These are phyloP conservation scores for Prosapia bicincta DNA, from an alignment of 2,888 invertebrate genomes.

Conservation along the genomic window DNA sequence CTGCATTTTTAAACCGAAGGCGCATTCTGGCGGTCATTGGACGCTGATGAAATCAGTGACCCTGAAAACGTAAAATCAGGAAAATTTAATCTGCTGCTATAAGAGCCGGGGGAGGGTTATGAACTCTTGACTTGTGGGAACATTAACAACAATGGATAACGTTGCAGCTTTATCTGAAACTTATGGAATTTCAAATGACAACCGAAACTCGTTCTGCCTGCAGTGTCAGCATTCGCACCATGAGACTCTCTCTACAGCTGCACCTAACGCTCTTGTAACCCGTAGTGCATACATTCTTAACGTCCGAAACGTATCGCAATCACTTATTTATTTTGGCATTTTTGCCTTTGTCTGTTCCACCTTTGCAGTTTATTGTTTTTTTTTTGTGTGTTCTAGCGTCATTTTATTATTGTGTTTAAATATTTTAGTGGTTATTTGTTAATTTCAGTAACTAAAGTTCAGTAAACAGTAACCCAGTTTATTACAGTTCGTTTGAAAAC, in stretches of 20 bases:
- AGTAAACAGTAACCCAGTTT: too few relatives aligned
- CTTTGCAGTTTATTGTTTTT: too few relatives aligned
- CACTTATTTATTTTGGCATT: too few relatives aligned
- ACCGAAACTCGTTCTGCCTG: neutral
- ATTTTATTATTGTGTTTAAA: too few relatives aligned
- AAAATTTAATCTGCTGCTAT: neutral
- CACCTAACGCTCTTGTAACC: too few relatives aligned
- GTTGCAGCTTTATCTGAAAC: neutral
- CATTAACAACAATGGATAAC: neutral
- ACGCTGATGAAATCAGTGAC: neutral
- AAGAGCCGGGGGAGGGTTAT: neutral
- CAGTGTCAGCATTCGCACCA: neutral
- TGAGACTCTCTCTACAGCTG: neutral
- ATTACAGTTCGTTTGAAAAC: too few relatives aligned
- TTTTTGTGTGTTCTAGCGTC: too few relatives aligned
- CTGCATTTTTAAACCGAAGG: neutral
- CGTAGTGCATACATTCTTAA: too few relatives aligned
- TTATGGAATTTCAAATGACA: neutral
- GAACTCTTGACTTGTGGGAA: neutral
- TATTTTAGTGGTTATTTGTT: too few relatives aligned
- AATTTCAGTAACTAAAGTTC: too few relatives aligned
- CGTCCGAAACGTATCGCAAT: too few relatives aligned
- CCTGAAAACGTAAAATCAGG: neutral
- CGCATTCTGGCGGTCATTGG: neutral
- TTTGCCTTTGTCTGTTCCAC: too few relatives aligned